Conservation (phyloP, 1,140 invertebrate species). For the Drosophila kikkawai region DNA sequence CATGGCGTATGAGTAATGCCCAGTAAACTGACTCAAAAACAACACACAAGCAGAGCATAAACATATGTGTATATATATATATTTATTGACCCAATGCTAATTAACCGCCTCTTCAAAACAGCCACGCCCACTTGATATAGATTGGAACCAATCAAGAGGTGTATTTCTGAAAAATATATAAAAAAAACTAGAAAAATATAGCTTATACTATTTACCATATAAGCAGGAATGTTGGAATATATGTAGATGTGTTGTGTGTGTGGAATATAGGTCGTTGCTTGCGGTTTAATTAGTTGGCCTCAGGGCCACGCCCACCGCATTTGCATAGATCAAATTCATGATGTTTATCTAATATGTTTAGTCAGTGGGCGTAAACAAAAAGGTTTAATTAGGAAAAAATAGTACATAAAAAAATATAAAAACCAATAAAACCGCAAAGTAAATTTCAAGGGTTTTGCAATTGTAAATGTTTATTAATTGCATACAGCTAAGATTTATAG, state of each 20-base stretch:
- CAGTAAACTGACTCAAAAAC: conserved; percentile 20
- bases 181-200: conserved; percentile 2
- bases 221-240: conserved; percentile 6
- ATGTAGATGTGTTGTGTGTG: not conserved
- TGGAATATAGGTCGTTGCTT: conserved; percentile 45
- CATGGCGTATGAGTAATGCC: conserved; percentile 59
- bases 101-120: conserved; percentile 58
- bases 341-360: conserved; percentile 46
- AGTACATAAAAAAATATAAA: not conserved
- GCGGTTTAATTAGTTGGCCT: conserved; percentile 47
- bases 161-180: conserved; percentile 1
- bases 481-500: conserved; percentile 21
- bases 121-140: conserved; percentile 53
- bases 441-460: conserved; percentile 58
- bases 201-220: conserved; percentile 11
- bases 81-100: conserved; percentile 49
- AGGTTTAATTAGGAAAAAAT: conserved; percentile 69
- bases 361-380: conserved; percentile 43
- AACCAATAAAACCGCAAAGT: conserved; percentile 54
- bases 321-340: conserved; percentile 47
- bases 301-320: conserved; percentile 39
- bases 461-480: conserved; percentile 69
- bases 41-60: conserved; percentile 1
- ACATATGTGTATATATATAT: not conserved
- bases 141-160: conserved; percentile 26